Evolutionary conservation across 2,797 vertebrate genomes (phyloP).

Genomic region (Menidia menidia): DNA sequence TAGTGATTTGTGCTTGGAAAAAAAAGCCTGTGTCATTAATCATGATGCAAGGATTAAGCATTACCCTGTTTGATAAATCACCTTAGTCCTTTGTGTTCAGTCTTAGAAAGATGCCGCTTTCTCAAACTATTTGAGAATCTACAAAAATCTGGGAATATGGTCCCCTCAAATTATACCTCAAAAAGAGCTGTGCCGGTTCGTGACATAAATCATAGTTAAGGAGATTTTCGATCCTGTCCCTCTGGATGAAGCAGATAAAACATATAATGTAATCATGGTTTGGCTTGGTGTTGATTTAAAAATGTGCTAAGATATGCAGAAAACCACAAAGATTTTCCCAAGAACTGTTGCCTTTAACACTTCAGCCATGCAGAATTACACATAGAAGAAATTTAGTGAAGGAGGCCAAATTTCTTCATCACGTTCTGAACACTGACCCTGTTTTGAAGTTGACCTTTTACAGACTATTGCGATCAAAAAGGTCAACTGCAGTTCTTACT

Average conservation of each 20-base stretch:
- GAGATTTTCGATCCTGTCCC: background rate
- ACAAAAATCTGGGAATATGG: background rate
- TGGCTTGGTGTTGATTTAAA: background rate
- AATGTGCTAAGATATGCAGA: background rate
- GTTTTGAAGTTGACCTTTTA: too few species aligned
- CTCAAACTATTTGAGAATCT: background rate
- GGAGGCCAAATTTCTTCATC: background rate
- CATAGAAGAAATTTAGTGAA: background rate
- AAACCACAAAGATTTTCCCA: background rate
- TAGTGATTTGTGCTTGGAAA: background rate
- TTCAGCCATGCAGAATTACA: background rate
- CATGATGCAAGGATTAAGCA: background rate
- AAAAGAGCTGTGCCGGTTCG: background rate
- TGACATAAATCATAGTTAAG: background rate
- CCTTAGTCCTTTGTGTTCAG: background rate
- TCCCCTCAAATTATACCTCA: background rate
- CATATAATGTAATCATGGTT: background rate
- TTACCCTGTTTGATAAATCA: background rate
- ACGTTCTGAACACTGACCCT: too few species aligned
- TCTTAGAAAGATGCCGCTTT: background rate
- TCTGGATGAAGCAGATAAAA: background rate
- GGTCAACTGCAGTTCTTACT: slow-evolving; percentile 4
- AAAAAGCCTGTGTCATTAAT: background rate
- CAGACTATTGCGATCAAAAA: background rate
- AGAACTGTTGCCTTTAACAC: background rate